Percentiles rank a stretch among this genome's conserved stretches.
Evolutionary conservation across 2,888 invertebrate genomes (phyloP).

Genomic region (Diplazon laetatorius): DNA sequence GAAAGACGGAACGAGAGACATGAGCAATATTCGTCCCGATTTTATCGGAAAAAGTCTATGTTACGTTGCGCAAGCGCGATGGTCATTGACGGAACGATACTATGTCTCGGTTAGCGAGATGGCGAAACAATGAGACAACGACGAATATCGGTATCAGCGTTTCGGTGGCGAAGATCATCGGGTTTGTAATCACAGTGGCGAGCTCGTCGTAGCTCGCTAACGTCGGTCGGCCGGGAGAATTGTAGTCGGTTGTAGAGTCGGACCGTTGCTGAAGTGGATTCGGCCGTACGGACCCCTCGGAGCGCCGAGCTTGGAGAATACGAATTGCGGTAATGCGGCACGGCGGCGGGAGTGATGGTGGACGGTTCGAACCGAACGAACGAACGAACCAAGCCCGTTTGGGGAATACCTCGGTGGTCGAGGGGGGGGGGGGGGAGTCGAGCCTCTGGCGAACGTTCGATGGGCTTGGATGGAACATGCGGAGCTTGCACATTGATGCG

Average conservation of each 20-base stretch:
- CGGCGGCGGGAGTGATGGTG: slow-evolving; percentile 1
- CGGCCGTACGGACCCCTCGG: slow-evolving; percentile 34
- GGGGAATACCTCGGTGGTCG: slow-evolving; percentile 63
- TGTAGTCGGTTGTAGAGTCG: slow-evolving; percentile 36
- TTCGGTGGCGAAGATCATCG: slow-evolving; percentile 52
- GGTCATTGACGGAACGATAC: slow-evolving; percentile 14
- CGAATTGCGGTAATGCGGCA: slow-evolving; percentile 68
- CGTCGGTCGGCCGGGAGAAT: slow-evolving; percentile 27
- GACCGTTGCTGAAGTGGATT: slow-evolving; percentile 36
- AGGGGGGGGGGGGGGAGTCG: too few species aligned
- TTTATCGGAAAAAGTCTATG: slow-evolving; percentile 1
- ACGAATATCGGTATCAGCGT: slow-evolving; percentile 43
- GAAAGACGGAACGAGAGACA: not conserved
- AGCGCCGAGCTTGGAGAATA: slow-evolving; percentile 55
- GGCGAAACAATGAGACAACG: slow-evolving; percentile 41
- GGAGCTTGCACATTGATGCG: slow-evolving; percentile 52
- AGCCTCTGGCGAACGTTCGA: slow-evolving; percentile 55
- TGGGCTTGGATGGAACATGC: slow-evolving; percentile 43
- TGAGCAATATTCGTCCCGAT: not conserved
- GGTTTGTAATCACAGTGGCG: slow-evolving; percentile 55
- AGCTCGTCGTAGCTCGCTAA: slow-evolving; percentile 25
- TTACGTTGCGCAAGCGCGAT: not conserved
- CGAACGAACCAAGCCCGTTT: slow-evolving; percentile 56
- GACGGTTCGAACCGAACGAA: slow-evolving; percentile 31
- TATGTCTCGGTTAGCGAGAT: too few species aligned